These are phyloP conservation scores for Shinisaurus crocodilurus DNA, from an alignment of 2,113 vertebrate species.

Conservation along the genomic window DNA sequence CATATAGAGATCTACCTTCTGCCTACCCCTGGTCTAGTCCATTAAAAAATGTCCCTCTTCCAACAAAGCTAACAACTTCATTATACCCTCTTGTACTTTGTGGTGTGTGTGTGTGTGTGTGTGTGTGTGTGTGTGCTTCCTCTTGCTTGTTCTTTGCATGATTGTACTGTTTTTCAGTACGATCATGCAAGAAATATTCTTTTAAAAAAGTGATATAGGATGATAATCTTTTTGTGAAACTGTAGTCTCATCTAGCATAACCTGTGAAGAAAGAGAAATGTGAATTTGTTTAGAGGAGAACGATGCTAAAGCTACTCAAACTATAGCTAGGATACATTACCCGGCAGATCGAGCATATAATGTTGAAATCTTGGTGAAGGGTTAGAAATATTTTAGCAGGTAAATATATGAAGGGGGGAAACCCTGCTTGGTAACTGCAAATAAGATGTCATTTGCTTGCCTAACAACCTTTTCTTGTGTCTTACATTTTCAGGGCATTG, in stretches of 20 bases:
- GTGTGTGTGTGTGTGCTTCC: background rate
- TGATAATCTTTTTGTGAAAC: background rate
- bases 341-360: background rate
- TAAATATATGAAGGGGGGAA: too few species aligned
- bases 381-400: background rate
- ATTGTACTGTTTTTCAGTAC: background rate
- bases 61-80: background rate
- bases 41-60: background rate
- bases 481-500: constrained; percentile 73
- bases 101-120: too few species aligned
- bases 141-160: background rate
- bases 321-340: background rate
- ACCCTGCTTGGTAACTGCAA: background rate
- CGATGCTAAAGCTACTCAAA: background rate
- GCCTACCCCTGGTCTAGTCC: background rate
- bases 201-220: background rate
- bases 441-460: background rate
- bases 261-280: background rate
- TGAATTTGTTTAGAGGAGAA: background rate
- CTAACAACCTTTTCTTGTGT: background rate
- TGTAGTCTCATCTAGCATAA: background rate
- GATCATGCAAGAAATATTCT: background rate
- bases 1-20: background rate
- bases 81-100: background rate
- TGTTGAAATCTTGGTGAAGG: background rate